Evolutionary conservation across 2,797 vertebrate species (phyloP), one percentile per base, ranked within the genome.

Genomic region (Chaenodraco wilsoni): DNA sequence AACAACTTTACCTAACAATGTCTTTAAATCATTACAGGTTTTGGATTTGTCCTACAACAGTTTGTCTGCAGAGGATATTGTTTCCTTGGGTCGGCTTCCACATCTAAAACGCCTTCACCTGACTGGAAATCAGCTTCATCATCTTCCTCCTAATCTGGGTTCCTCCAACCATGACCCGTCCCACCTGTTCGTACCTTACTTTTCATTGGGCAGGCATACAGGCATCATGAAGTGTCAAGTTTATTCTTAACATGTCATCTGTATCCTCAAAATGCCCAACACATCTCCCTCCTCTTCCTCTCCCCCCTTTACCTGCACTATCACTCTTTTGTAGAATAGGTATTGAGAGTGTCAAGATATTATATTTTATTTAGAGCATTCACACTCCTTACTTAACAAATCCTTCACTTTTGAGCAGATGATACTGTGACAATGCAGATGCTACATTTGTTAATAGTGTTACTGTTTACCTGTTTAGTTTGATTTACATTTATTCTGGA

Each of bases 11-110:
- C 15, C 10, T 73, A 69, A 51, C 9, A 0, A 57, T 65, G 41
- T 16, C 41, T 69, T 78, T 81, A 2, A 52, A 81, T 72, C 69
- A 17, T 76, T 23, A 9, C 82, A 97, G 96, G 87, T 94, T 76
- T 87, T 98, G 93, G 94, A 97, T 88, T 91, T 98, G 72, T 96
- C 96, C 65, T 97, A 94, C 85, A 98, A 97, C 85, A 90, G 73
- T 51, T 81, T 97, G 74, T 93, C 89, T 49, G 77, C 85, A 5
- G 89, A 94, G 48, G 93, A 89, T 49, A 54, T 97, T 52, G 64
- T 85, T 76, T 85, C 87, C 1, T 58, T 96, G 37, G 92, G 96
- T 51, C 64, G 78, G 56, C 89, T 98, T 61, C 84, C 94, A 14
- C 76, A 15, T 44, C 94, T 98, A 48, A 94, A 94, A 83, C 90